A percentile compares a stretch with the other conserved stretches of the same genome.
phyloP scores from a whole-genome alignment of 2,888 invertebrate genomes.

The Megamerina dolium region DNA sequence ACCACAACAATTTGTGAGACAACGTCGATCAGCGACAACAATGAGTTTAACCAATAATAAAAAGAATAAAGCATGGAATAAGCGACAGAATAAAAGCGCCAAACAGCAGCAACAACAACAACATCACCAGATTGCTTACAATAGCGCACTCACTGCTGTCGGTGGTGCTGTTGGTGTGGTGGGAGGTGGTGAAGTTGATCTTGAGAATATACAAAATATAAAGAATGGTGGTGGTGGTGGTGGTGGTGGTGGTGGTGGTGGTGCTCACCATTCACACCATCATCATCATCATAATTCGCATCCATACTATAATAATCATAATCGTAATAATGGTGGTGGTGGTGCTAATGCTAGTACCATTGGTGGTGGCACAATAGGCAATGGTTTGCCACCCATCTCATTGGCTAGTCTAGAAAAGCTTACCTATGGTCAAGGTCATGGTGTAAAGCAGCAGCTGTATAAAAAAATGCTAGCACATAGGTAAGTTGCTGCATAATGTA shows the following conservation, averaged over 20 bases:
- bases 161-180: slow-evolving; percentile 13
- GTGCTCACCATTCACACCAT: slow-evolving; percentile 26
- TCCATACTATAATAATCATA: slow-evolving; percentile 37
- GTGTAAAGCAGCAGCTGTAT: slow-evolving; percentile 37
- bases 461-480: slow-evolving; percentile 40
- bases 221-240: slow-evolving; percentile 40
- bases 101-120: slow-evolving; percentile 27
- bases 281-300: slow-evolving; percentile 10
- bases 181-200: slow-evolving; percentile 32
- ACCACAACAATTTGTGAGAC: slow-evolving; percentile 41
- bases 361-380: slow-evolving; percentile 17
- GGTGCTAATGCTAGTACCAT: slow-evolving; percentile 21
- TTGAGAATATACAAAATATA: slow-evolving; percentile 46
- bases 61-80: slow-evolving; percentile 44
- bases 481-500: slow-evolving; percentile 23
- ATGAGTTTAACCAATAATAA: too few relatives aligned
- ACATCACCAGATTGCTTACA: slow-evolving; percentile 9
- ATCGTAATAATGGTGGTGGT: slow-evolving; percentile 42
- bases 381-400: slow-evolving; percentile 21
- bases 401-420: slow-evolving; percentile 29
- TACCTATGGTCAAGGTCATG: slow-evolving; percentile 33
- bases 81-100: slow-evolving; percentile 41
- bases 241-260: slow-evolving; percentile 15
- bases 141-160: not conserved
- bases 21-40: slow-evolving; percentile 20